Conservation (phyloP, 2,888 invertebrate genomes). For the Tetramorium bicarinatum region DNA sequence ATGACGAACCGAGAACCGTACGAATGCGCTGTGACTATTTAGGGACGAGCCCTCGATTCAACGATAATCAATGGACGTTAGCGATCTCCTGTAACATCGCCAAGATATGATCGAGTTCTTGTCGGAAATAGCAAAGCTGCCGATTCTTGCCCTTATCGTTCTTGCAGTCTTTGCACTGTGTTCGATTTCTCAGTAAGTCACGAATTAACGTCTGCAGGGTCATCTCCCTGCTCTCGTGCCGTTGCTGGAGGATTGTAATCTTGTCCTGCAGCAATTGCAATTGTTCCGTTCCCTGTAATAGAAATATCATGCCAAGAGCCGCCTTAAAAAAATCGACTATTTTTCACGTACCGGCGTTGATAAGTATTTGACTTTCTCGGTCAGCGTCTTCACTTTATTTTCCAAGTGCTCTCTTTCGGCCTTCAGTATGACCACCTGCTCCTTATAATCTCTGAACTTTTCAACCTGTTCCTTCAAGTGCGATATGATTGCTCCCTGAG, state of each 20-base stretch:
- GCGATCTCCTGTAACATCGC: slow-evolving; percentile 84
- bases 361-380: slow-evolving; percentile 84
- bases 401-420: slow-evolving; percentile 88
- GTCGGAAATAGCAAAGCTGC: slow-evolving; percentile 83
- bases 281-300: slow-evolving; percentile 82
- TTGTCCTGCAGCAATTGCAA: slow-evolving; percentile 83
- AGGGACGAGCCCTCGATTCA: slow-evolving; percentile 11
- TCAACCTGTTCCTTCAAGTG: slow-evolving; percentile 85
- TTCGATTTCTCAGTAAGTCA: slow-evolving; percentile 82
- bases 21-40: not conserved
- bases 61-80: slow-evolving; percentile 75
- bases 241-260: slow-evolving; percentile 83
- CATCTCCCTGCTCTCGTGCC: slow-evolving; percentile 84
- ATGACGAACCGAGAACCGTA: slow-evolving; percentile 54
- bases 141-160: slow-evolving; percentile 80
- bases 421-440: slow-evolving; percentile 87
- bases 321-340: not conserved
- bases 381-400: slow-evolving; percentile 84
- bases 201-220: slow-evolving; percentile 83
- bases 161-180: slow-evolving; percentile 83
- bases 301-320: not conserved
- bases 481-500: slow-evolving; percentile 86
- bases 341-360: slow-evolving; percentile 78
- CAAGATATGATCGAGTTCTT: slow-evolving; percentile 84
- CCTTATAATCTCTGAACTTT: slow-evolving; percentile 90